Conservation (phyloP, 2,113 vertebrate species). For the Cynopterus brachyotis region DNA sequence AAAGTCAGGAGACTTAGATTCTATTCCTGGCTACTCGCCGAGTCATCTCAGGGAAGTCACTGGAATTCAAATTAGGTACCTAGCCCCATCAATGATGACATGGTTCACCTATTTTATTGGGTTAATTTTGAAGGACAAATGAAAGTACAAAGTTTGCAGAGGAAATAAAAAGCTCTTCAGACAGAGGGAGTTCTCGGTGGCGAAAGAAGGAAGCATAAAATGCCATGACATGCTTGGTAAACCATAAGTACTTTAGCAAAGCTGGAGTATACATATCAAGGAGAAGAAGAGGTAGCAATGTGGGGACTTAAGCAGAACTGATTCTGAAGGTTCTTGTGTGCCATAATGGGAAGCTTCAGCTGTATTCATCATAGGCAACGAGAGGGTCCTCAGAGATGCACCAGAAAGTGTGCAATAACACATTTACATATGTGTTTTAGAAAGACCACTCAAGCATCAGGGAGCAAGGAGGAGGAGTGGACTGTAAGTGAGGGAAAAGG, state of each 20-base stretch:
- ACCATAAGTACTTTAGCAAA: neutral
- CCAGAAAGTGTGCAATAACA: neutral
- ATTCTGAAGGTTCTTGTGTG: neutral
- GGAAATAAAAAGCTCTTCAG: neutral
- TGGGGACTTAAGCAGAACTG: neutral
- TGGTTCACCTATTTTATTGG: neutral
- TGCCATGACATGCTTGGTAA: neutral
- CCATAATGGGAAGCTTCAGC: neutral
- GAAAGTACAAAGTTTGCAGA: neutral
- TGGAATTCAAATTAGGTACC: slow-evolving; percentile 6
- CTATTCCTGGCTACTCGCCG: neutral
- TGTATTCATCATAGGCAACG: too few species aligned
- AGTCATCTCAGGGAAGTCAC: neutral
- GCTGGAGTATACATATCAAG: neutral
- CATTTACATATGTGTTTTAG: neutral
- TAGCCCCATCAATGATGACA: neutral
- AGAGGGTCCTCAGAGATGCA: neutral
- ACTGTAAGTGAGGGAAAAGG: neutral
- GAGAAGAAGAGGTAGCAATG: neutral
- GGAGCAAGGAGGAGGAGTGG: neutral
- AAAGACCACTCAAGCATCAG: neutral
- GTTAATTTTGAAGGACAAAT: slow-evolving; percentile 29
- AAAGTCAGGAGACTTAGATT: neutral
- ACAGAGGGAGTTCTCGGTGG: neutral
- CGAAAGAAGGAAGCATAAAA: neutral